These are phyloP conservation scores for Pluvianellus socialis DNA, from an alignment of 2,113 vertebrate genomes.

Conservation along the genomic window DNA sequence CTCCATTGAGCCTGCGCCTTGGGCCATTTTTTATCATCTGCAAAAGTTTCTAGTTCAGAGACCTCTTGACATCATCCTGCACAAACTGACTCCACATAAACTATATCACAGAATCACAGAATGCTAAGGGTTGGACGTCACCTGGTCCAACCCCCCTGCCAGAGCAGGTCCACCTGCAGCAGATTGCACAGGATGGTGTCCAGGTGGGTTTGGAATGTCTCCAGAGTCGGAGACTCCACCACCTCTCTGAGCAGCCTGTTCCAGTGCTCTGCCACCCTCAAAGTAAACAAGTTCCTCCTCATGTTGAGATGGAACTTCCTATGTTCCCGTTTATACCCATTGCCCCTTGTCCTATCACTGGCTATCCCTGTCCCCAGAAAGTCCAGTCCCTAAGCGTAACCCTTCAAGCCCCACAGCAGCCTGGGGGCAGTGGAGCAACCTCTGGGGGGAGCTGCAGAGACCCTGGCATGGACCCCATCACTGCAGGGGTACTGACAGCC, in stretches of 20 bases:
- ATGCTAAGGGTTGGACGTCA: no score
- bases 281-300: no score
- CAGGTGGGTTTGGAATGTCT: no score
- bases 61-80: neutral
- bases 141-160: no score
- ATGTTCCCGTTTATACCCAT: no score
- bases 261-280: no score
- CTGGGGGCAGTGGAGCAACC: neutral
- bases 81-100: neutral
- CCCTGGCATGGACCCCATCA: neutral
- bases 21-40: neutral
- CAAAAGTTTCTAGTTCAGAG: neutral
- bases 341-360: no score
- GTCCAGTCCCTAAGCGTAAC: neutral
- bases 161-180: no score
- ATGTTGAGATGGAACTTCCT: no score
- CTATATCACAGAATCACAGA: neutral
- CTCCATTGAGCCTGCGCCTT: neutral
- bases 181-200: no score
- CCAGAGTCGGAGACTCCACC: no score
- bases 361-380: neutral
- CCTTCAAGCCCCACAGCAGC: neutral
- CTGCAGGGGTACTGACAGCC: neutral
- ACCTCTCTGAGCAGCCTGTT: no score
- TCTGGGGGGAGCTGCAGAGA: neutral